Evolutionary conservation across 2,888 invertebrate genomes (phyloP).

Genomic region (Patella caerulea): DNA sequence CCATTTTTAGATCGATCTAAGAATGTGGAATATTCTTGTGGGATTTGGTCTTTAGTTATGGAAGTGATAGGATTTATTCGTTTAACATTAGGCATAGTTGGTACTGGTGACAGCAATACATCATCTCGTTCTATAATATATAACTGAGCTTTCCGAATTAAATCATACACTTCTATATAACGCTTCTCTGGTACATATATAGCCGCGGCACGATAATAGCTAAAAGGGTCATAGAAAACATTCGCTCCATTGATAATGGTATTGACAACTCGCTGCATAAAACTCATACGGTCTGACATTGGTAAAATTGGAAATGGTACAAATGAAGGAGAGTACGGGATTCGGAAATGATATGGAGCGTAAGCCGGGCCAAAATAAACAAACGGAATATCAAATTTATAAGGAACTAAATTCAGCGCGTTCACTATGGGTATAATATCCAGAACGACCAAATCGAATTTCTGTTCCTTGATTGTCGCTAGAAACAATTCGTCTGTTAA

Average conservation of each 20-base stretch:
- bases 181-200: conserved; percentile 37
- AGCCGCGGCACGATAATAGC: conserved; percentile 30
- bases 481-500: background rate
- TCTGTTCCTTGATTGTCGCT: conserved; percentile 4
- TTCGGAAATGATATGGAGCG: background rate
- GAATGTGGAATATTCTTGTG: conserved; percentile 34
- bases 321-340: conserved; percentile 3
- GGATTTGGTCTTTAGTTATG: conserved; percentile 32
- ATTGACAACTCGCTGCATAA: background rate
- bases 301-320: conserved; percentile 8
- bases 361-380: conserved; percentile 19
- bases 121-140: conserved; percentile 39
- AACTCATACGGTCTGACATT: conserved; percentile 15
- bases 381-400: conserved; percentile 31
- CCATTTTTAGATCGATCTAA: conserved; percentile 39
- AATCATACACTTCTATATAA: conserved; percentile 25
- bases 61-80: conserved; percentile 41
- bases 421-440: conserved; percentile 16
- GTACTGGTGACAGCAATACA: conserved; percentile 38
- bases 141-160: conserved; percentile 32
- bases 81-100: conserved; percentile 40
- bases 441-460: conserved; percentile 34
- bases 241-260: no score
- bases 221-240: conserved; percentile 23
- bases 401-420: conserved; percentile 26